Conservation (phyloP, 2,797 vertebrate species). For the Peromyscus melanophrys region DNA sequence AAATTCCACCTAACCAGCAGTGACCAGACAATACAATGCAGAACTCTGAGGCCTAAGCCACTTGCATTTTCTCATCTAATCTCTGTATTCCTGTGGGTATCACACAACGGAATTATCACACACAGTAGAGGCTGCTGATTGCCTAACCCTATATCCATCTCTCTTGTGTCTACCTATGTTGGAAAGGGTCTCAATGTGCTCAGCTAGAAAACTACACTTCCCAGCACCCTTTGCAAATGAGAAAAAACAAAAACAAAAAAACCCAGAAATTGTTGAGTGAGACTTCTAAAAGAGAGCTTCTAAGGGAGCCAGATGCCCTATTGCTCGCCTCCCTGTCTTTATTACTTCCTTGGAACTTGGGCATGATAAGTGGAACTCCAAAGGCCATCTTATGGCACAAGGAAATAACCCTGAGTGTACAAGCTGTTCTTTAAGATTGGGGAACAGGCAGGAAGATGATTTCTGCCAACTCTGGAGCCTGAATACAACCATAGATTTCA, state of each 20-base stretch:
- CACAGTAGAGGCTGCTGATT: background rate
- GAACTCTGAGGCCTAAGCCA: too few relatives aligned
- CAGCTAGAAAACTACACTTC: conserved; percentile 38
- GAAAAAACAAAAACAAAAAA: conserved; percentile 32
- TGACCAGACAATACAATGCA: background rate
- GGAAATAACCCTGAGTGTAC: background rate
- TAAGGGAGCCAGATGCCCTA: background rate
- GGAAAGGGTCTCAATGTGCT: background rate
- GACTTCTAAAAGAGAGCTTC: background rate
- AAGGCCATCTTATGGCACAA: background rate
- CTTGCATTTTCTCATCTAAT: background rate
- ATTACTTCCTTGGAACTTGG: background rate
- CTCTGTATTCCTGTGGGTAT: background rate
- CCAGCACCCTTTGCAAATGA: background rate
- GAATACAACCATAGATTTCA: background rate
- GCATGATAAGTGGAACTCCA: background rate
- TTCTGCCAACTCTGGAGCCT: background rate
- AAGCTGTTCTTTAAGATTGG: background rate
- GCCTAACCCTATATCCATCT: background rate
- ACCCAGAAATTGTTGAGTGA: background rate
- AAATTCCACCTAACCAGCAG: background rate
- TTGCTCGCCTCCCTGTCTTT: background rate
- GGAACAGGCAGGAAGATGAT: background rate
- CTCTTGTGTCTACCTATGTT: background rate
- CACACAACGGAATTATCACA: background rate